These are phyloP conservation scores for Campylorhamphus procurvoides DNA, from an alignment of 2,113 vertebrate species.

Conservation along the genomic window DNA sequence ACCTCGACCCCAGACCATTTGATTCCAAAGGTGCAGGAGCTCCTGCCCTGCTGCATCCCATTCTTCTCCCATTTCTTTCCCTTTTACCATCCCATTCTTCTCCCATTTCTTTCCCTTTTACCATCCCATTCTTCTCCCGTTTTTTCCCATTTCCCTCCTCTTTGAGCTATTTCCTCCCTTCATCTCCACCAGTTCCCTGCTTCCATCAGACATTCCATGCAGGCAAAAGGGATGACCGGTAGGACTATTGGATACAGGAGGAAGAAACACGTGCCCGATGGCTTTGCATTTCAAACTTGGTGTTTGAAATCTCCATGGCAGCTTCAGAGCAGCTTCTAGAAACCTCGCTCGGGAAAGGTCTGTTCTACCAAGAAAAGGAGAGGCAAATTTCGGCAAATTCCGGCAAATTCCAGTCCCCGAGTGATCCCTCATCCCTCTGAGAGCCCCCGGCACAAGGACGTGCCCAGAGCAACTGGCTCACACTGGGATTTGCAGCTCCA, in stretches of 20 bases:
- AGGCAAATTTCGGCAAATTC: background rate
- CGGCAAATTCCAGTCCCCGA: background rate
- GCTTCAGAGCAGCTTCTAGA: background rate
- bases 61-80: background rate
- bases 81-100: background rate
- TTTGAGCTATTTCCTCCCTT: background rate
- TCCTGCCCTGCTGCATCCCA: background rate
- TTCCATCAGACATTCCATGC: background rate
- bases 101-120: background rate
- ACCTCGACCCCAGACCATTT: accelerated
- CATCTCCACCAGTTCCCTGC: background rate
- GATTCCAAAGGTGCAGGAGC: accelerated
- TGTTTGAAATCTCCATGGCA: background rate
- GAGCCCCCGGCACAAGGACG: accelerated
- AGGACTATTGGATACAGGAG: accelerated
- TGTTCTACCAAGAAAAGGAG: background rate
- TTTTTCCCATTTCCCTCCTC: background rate
- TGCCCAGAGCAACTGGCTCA: accelerated
- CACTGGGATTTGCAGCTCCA: accelerated
- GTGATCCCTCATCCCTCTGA: background rate
- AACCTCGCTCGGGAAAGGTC: accelerated
- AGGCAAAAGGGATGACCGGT: background rate
- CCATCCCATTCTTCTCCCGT: background rate
- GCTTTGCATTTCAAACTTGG: background rate
- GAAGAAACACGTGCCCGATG: accelerated